Evolutionary conservation across 2,797 vertebrate species (phyloP).

Genomic region (Galaxias olidus): DNA sequence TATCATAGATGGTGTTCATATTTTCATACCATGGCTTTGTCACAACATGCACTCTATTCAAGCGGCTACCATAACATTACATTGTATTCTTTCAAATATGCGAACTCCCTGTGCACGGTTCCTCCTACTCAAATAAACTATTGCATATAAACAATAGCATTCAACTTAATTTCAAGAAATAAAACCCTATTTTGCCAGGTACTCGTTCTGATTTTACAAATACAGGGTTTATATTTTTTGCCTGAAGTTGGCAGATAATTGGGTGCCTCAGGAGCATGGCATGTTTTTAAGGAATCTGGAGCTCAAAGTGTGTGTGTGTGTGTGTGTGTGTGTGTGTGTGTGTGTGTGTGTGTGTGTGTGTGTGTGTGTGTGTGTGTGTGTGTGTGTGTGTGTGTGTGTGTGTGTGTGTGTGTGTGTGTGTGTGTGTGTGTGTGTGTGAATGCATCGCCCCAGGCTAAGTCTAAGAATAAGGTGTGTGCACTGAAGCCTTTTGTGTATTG

Average conservation of each 20-base stretch:
- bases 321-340: neutral
- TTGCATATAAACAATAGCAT: too few species aligned
- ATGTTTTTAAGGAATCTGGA: slow-evolving; percentile 35
- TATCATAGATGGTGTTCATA: too few species aligned
- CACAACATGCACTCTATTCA: too few species aligned
- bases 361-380: neutral
- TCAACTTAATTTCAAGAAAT: too few species aligned
- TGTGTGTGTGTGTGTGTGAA: slow-evolving; percentile 30
- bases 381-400: slow-evolving; percentile 2
- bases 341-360: neutral
- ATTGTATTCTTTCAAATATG: too few species aligned
- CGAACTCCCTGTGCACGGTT: too few species aligned
- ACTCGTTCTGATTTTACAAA: too few species aligned
- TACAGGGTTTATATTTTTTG: too few species aligned
- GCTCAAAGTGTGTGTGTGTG: neutral
- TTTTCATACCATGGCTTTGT: too few species aligned
- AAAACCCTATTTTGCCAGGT: too few species aligned
- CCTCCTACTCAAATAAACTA: too few species aligned
- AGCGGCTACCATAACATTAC: too few species aligned
- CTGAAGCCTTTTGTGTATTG: slow-evolving; percentile 52
- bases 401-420: neutral
- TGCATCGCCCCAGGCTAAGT: slow-evolving; percentile 49
- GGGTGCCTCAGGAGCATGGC: slow-evolving; percentile 43
- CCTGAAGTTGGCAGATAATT: slow-evolving; percentile 11
- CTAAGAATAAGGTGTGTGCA: slow-evolving; percentile 48